Evolutionary conservation across 1,140 invertebrate species (phyloP), one percentile per base, ranked within the genome.

Genomic region (Drosophila pseudoananassae): DNA sequence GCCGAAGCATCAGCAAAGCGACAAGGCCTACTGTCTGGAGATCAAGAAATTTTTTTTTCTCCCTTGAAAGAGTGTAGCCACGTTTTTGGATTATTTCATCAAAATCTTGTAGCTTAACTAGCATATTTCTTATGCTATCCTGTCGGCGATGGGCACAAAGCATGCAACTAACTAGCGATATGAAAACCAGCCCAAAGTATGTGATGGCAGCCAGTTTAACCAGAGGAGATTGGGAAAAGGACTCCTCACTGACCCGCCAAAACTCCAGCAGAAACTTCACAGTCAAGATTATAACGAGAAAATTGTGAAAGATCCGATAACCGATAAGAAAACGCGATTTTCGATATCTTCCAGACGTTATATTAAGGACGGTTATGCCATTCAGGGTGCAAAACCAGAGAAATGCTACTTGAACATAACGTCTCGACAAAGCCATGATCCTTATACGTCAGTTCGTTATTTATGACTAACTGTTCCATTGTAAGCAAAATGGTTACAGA

Each of bases 61-160:
- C 4, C 9, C 25, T 27, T 2, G 29, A 20, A 0, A 20, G 3
- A 17, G 8, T 40, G 10, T 61, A 55, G 1, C 47, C 55, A 2
- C 17, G 9, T 9, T 17, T 14, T 3, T 15, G 47, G 14, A n/a
- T 4, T 2, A 49, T n/a, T 3, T n/a, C 9, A 12, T 64, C 60
- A 9, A 81, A 8, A 4, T 36, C 31, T 14, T 49, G 25, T 0
- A 81, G 60, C 3, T 68, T 51, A 0, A 7, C 12, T 4, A 73
- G 12, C 33, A 81, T 45, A 8, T 17, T 47, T 1, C 38, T 12
- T 6, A 81, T 81, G 0, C 31, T 56, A 6, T 46, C 6, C 20
- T 73, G 78, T 20, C 74, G 47, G 1, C 66, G 31, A 15, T 63
- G 38, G 0, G 20, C 54, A 59, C 57, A 57, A 14, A 20, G 49